Evolutionary conservation across 2,888 invertebrate genomes (phyloP).

Genomic region (Tolmerus cingulatus): DNA sequence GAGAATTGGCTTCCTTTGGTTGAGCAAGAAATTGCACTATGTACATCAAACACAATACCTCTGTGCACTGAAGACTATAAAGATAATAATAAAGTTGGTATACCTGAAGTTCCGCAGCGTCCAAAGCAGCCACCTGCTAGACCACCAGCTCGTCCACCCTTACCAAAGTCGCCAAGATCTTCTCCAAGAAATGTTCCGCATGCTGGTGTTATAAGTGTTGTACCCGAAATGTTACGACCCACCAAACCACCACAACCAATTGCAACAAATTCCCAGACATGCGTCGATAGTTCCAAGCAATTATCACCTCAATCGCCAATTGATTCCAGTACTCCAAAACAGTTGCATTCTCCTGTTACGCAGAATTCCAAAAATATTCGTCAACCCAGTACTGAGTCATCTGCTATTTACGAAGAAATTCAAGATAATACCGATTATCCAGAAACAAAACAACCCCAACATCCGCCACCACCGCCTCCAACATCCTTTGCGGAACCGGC

Average conservation of each 20-base stretch:
- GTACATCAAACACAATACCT: constrained; percentile 85
- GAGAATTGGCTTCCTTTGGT: constrained; percentile 85
- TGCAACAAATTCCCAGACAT: not conserved
- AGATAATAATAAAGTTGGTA: constrained; percentile 61
- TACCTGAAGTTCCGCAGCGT: constrained; percentile 65
- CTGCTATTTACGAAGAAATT: constrained; percentile 69
- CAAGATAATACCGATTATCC: constrained; percentile 64
- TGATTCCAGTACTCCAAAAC: constrained; percentile 48
- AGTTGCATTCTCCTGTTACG: constrained; percentile 26
- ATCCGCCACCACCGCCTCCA: constrained; percentile 66
- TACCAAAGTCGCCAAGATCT: constrained; percentile 66
- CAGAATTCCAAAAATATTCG: not conserved
- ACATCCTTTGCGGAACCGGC: constrained; percentile 51
- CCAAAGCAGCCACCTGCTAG: constrained; percentile 65
- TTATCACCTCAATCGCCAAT: constrained; percentile 58
- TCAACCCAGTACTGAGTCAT: constrained; percentile 53
- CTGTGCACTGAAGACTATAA: constrained; percentile 66
- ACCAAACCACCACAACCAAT: constrained; percentile 55
- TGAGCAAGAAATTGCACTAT: constrained; percentile 82
- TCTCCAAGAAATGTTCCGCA: constrained; percentile 63
- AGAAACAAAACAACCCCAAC: constrained; percentile 67
- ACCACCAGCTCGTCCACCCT: constrained; percentile 67
- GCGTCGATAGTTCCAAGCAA: constrained; percentile 39
- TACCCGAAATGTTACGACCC: constrained; percentile 59
- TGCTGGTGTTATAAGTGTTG: constrained; percentile 67